Base-by-base conservation (phyloP, 2,797 vertebrate species). In the Eidolon dupreanum region DNA sequence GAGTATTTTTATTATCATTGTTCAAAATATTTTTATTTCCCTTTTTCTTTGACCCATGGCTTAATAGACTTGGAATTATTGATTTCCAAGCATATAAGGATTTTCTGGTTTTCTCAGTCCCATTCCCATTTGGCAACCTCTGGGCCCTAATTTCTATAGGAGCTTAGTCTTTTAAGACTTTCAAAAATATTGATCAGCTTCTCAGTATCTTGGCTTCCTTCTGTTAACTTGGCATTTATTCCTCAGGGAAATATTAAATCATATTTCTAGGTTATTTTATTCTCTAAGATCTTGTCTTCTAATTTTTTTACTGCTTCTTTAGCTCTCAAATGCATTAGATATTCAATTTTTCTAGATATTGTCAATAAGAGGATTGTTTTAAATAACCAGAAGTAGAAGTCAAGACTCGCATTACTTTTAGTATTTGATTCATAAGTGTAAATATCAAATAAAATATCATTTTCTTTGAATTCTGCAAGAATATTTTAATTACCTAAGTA, bases 361-460 rank as follows among this genome's bases (percentile, higher is more conserved):
- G 3, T 53, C 22, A 73, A 24, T 28, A 24, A n/a, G 3, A 63
- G 7, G 46, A 75, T 82, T 88, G 4, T 59, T 46, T n/a, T 63
- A 10, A 91, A 12, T 55, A 81, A 38, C 20, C 11, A 88, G 13
- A 83, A 86, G 11, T 70, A 13, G 13, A 77, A 93, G 10, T 38
- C 10, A 91, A 74, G 6, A 96, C 24, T 84, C 22, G 5, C 1
- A 11, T 85, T 94, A 57, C 15, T 88, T 91, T 88, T 84, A 49
- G 43, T 43, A 57, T 88, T 90, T 73, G 22, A 93, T 46, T 95
- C 66, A 28, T 85, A 91, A 93, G 19, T 81, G 4, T 19, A 88
- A 16, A 16, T 74, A 43, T 65, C 24, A 90, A 87, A 49, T 68
- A 86, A 63, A 94, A 74, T 71, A 26, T 9, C 15, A 78, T 65